Base-by-base conservation (phyloP, 2,797 vertebrate species). In the Eleutherodactylus coqui region DNA sequence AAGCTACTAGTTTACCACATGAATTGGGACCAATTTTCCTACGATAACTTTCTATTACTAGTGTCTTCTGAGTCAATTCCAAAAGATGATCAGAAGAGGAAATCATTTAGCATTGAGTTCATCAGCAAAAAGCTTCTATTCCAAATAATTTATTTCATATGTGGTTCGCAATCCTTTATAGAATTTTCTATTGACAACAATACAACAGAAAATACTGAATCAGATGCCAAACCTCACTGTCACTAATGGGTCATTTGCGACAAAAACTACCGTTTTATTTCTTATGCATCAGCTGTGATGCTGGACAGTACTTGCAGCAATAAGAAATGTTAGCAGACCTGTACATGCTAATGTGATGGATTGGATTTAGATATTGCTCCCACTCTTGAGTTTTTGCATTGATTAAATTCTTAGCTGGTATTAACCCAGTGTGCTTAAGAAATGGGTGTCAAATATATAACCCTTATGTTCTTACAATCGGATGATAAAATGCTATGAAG, bases 351-450 rank as follows among this genome's bases (percentile, higher is more conserved):
- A 73, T 87, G 43, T 53, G 51, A 79, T 79, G 67, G 38, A 79
- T 51, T 84, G 81, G 53, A 83, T 87, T 87, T 83, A 83, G 67
- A 41, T 79, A 70, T 73, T 79, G 53, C 75, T 51, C 24, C 64
- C 51, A 62, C 75, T 83, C 45, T 69, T 34, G 58, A 41, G n/a
- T 85, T 86, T 87, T 85, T 87, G 43, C 64, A 79, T 87, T 79
- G 47, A 87, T 87, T 84, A 84, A 83, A 83, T 87, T 72, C 76
- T 84, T 64, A 84, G 76, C 82, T 75, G 82, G 82, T 38, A 80
- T 87, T 87, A 84, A 72, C 81, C 67, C 75, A 83, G 86, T 38
- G 62, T 79, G 64, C 82, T 72, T 84, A 84, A 80, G 76, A 77
- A 82, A 86, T 78, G 72, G 70, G 79, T 86, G 60, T 77, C 85